phyloP scores from a whole-genome alignment of 1,140 invertebrate species.

The Paracyclopina nana region DNA sequence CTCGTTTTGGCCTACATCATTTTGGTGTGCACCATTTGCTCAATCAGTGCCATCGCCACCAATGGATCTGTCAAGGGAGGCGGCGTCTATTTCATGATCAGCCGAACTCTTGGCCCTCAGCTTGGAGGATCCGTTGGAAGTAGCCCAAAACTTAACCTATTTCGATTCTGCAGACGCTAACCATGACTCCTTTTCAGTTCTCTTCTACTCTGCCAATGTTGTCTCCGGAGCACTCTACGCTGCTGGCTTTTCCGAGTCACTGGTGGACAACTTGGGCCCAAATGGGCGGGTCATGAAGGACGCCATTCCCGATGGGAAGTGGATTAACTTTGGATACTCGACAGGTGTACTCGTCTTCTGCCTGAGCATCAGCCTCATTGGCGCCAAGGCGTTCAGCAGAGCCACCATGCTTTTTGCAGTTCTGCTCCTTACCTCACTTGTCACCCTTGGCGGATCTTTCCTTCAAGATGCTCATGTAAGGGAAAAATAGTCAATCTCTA shows the following conservation, averaged over 20 bases:
- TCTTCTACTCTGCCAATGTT: constrained; percentile 91
- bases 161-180: no score
- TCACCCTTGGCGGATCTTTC: constrained; percentile 55
- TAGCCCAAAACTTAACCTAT: no score
- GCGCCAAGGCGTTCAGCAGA: constrained; percentile 83
- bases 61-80: constrained; percentile 97
- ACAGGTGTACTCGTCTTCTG: constrained; percentile 56
- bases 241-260: constrained; percentile 76
- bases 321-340: neutral
- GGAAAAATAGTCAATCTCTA: no score
- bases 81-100: constrained; percentile 94
- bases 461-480: no score
- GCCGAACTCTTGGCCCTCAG: constrained; percentile 81
- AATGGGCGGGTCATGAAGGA: constrained; percentile 37
- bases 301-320: neutral
- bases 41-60: constrained; percentile 93
- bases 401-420: constrained; percentile 49
- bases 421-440: constrained; percentile 34
- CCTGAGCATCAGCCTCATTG: constrained; percentile 71
- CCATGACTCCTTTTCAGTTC: no score
- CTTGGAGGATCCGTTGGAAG: constrained; percentile 91
- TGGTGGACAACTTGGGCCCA: constrained; percentile 87
- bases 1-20: constrained; percentile 83
- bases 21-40: constrained; percentile 81
- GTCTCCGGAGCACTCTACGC: constrained; percentile 88